Conservation (phyloP, 2,888 invertebrate genomes). For the Volucella bombylans region DNA sequence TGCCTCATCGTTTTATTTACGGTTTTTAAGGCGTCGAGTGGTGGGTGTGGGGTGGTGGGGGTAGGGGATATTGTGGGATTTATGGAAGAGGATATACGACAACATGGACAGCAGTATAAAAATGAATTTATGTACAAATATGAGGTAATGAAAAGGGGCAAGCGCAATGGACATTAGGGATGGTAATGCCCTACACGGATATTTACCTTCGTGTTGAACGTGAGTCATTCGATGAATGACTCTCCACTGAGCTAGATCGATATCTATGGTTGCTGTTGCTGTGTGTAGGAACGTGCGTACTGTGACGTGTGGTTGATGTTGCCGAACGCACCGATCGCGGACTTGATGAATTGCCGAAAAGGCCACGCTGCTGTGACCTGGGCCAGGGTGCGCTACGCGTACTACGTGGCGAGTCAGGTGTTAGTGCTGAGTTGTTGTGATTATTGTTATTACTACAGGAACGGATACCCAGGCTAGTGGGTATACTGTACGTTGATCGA, state of each 20-base stretch:
- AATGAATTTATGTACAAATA: constrained; percentile 26
- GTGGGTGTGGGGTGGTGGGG: not conserved
- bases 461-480: constrained; percentile 82
- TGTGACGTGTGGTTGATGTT: constrained; percentile 76
- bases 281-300: constrained; percentile 77
- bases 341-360: constrained; percentile 90
- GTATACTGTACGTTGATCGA: constrained; percentile 84
- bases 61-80: not conserved
- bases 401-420: constrained; percentile 89
- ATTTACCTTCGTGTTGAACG: constrained; percentile 88
- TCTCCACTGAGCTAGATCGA: constrained; percentile 92
- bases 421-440: constrained; percentile 79
- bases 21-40: not conserved
- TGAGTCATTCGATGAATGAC: constrained; percentile 94
- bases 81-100: constrained; percentile 2
- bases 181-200: constrained; percentile 45
- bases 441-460: constrained; percentile 79
- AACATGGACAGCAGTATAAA: not conserved
- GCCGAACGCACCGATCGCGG: constrained; percentile 92
- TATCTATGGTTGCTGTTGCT: constrained; percentile 82
- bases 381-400: constrained; percentile 92
- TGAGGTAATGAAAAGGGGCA: constrained; percentile 43
- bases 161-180: constrained; percentile 50
- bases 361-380: constrained; percentile 88
- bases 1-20: constrained; percentile 16